Base-by-base conservation (phyloP, 1,140 invertebrate genomes). In the Tetramorium alpestre region DNA sequence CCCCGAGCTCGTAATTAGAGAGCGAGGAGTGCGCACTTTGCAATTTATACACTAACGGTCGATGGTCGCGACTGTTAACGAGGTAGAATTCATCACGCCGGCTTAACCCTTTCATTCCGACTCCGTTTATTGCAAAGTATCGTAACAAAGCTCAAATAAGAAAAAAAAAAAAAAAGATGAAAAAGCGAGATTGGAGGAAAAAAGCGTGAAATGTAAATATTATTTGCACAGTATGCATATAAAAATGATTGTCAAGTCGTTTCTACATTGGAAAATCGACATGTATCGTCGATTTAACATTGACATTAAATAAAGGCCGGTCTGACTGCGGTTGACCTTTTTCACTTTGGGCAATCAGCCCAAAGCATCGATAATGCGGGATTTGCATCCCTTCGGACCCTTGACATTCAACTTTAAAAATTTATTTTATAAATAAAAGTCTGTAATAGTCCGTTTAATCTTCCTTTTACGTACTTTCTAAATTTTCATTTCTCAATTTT, bases 1-100 rank as follows among this genome's bases (percentile, higher is more conserved):
- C 16, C 22, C 41, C 80, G 41, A 38, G 54, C 13, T 49, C 69
- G 54, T 84, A 84, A 84, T 75, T 84, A 84, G 54, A 84, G 80
- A 81, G 65, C 65, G 49, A 72, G 25, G 47, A 47, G 65, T 70
- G 65, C 72, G 38, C 77, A 67, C 18, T 80, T 51, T 54, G 80
- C 54, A 84, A 84, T 84, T 84, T 84, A 62, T 84, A 84, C 54
- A 7, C 18, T 18, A 18, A 38, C 65, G 11, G 80, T 73, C 54
- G 80, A 84, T 75, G 69, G 54, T 44, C 41, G 69, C 25, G 54
- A 60, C 8, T 33, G 69, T 75, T 84, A 84, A 84, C 80, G 54
- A 75, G 69, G 18, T 60, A n/a, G 25, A 84, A 84, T 73, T 84
- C n/a, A 69, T 60, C 67, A 56, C 64, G 47, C 33, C 13, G 11